phyloP scores from a whole-genome alignment of 2,888 invertebrate genomes.

The Frankliniella intonsa region DNA sequence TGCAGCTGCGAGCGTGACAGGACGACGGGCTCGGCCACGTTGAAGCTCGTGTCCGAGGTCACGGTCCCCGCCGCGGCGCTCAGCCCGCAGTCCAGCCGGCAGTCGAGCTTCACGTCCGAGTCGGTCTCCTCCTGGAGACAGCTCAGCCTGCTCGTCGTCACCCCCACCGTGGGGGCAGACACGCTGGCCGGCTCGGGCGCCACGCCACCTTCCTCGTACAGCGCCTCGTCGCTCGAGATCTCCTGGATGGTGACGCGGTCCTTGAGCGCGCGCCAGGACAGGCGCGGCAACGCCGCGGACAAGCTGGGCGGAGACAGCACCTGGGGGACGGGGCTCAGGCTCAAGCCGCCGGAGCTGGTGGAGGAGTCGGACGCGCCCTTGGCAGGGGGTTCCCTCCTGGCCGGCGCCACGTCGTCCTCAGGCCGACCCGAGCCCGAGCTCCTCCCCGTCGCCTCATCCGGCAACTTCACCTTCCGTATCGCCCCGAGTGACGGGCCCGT shows the following conservation, averaged over 20 bases:
- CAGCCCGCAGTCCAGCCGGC: not conserved
- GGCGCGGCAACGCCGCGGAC: not conserved
- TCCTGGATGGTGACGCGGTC: slow-evolving; percentile 14
- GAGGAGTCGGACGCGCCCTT: not conserved
- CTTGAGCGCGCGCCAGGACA: not conserved
- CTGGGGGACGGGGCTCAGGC: not conserved
- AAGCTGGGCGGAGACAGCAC: not conserved
- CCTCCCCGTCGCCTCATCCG: too few relatives aligned
- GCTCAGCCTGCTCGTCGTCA: not conserved
- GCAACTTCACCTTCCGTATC: not conserved
- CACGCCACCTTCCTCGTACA: not conserved
- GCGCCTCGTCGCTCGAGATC: not conserved
- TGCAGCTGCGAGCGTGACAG: slow-evolving; percentile 3
- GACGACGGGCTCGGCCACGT: not conserved
- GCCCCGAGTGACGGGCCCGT: not conserved
- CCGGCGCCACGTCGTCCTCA: too few relatives aligned
- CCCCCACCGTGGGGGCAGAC: not conserved
- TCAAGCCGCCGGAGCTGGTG: not conserved
- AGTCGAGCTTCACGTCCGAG: slow-evolving; percentile 21
- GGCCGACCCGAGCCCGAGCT: too few relatives aligned
- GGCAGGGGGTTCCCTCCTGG: too few relatives aligned
- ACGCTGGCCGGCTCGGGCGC: not conserved
- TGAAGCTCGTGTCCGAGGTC: not conserved
- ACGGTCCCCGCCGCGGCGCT: not conserved
- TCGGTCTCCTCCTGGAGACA: slow-evolving; percentile 12